Percentiles rank a stretch among this genome's conserved stretches.
These are phyloP conservation scores for Archaeoteleia sp. DNA, from an alignment of 2,888 invertebrate genomes.

Conservation along the genomic window DNA sequence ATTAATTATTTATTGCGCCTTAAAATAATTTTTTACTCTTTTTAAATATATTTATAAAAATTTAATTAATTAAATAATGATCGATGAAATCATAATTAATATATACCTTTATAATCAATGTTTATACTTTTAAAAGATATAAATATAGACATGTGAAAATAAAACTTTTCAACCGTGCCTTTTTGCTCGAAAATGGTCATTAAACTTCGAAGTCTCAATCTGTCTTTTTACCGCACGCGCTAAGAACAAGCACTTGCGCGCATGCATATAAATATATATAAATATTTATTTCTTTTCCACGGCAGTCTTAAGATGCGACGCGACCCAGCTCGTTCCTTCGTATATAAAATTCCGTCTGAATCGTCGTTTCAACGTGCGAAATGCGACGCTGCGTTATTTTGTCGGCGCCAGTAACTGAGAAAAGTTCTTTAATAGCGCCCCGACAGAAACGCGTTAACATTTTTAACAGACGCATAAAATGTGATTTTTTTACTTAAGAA, in stretches of 20 bases:
- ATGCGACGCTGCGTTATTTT: slow-evolving; percentile 39
- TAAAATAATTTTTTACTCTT: too few species aligned
- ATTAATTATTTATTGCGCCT: too few species aligned
- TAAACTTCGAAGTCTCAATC: slow-evolving; percentile 30
- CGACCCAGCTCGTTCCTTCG: slow-evolving; percentile 34
- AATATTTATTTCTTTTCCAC: slow-evolving; percentile 29
- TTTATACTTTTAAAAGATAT: too few species aligned
- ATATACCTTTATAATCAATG: too few species aligned
- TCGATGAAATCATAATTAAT: too few species aligned
- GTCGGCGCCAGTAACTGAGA: slow-evolving; percentile 19
- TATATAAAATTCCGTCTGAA: slow-evolving; percentile 48
- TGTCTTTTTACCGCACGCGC: slow-evolving; percentile 29
- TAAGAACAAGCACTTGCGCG: slow-evolving; percentile 15
- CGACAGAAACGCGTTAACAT: slow-evolving; percentile 8
- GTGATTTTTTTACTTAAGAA: slow-evolving; percentile 8
- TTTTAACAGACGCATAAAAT: slow-evolving; percentile 15
- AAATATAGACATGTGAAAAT: too few species aligned
- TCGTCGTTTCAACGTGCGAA: slow-evolving; percentile 40
- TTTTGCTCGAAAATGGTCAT: slow-evolving; percentile 25
- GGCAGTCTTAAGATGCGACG: slow-evolving; percentile 31
- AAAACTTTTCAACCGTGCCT: slow-evolving; percentile 2
- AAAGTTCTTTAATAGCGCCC: slow-evolving; percentile 32
- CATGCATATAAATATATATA: too few species aligned
- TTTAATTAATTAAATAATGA: too few species aligned
- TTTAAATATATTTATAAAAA: too few species aligned